Conservation (phyloP, 2,797 vertebrate species). For the Hippocampus kuda region DNA sequence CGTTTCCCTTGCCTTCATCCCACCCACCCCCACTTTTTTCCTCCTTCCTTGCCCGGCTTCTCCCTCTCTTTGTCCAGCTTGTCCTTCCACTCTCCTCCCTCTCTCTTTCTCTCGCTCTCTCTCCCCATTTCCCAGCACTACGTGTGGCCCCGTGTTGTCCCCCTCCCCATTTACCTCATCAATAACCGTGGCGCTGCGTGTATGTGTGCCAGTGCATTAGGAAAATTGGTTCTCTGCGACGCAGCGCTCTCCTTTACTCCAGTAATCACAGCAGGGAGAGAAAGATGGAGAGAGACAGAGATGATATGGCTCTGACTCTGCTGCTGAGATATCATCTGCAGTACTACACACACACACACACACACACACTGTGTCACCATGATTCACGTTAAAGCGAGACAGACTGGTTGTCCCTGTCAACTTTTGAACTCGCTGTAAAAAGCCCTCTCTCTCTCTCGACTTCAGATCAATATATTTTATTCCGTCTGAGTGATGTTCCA, state of each 20-base stretch:
- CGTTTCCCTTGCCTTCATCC: constrained; percentile 17
- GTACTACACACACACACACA: constrained; percentile 25
- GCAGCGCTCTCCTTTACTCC: constrained; percentile 58
- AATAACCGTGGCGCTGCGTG: constrained; percentile 58
- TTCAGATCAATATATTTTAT: not conserved
- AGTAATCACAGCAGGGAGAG: constrained; percentile 65
- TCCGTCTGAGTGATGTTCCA: constrained; percentile 1
- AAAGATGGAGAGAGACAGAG: constrained; percentile 31
- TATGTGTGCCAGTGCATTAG: constrained; percentile 56
- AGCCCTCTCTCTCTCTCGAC: constrained; percentile 9
- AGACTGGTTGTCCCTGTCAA: constrained; percentile 38
- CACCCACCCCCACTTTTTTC: constrained; percentile 15
- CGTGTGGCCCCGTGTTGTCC: constrained; percentile 54
- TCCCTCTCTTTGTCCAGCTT: constrained; percentile 51
- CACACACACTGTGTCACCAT: constrained; percentile 30
- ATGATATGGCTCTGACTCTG: constrained; percentile 52
- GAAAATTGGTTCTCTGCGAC: constrained; percentile 69
- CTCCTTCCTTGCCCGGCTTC: constrained; percentile 17
- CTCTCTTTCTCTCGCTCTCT: constrained; percentile 27
- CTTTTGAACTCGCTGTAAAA: constrained; percentile 58
- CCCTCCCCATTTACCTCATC: constrained; percentile 64
- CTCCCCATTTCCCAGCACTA: constrained; percentile 52
- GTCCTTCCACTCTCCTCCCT: constrained; percentile 36
- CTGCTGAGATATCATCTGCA: constrained; percentile 42
- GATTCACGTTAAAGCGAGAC: constrained; percentile 52